Percentiles rank a stretch among this genome's conserved stretches.
Conservation (phyloP, 1,140 invertebrate species). For the Brachionus koreanus region DNA sequence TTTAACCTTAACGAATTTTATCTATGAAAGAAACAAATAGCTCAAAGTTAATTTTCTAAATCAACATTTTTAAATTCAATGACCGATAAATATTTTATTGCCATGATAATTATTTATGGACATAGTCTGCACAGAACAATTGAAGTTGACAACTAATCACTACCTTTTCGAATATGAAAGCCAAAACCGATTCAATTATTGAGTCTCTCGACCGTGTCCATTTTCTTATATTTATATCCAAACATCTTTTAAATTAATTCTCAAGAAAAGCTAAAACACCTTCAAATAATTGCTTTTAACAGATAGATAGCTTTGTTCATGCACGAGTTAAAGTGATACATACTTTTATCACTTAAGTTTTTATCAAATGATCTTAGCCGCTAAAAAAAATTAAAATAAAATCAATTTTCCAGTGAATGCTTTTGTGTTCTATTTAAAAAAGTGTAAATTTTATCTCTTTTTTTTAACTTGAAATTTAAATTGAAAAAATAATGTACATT, state of each 20-base stretch:
- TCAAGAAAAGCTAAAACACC: not conserved
- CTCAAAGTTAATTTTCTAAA: slow-evolving; percentile 30
- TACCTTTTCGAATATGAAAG: not conserved
- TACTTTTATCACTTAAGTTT: not conserved
- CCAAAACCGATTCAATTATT: not conserved
- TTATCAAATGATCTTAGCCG: not conserved
- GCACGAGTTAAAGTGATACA: not conserved
- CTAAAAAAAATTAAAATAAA: not conserved
- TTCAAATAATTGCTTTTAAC: not conserved
- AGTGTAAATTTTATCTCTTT: not conserved
- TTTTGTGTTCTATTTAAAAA: not conserved
- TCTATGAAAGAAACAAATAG: slow-evolving; percentile 21
- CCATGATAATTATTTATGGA: slow-evolving; percentile 26
- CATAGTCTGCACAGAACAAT: not conserved
- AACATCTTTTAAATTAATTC: not conserved
- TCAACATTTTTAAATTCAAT: slow-evolving; percentile 37
- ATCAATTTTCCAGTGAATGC: not conserved
- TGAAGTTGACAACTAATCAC: not conserved
- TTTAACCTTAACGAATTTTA: slow-evolving; percentile 38
- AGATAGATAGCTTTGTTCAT: not conserved
- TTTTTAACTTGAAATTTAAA: not conserved
- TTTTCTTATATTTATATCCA: not conserved
- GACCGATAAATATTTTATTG: slow-evolving; percentile 39
- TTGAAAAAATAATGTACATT: not conserved
- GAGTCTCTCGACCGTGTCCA: not conserved